Base-by-base conservation (phyloP, 2,113 vertebrate genomes). In the Cricetomys ansorgei region DNA sequence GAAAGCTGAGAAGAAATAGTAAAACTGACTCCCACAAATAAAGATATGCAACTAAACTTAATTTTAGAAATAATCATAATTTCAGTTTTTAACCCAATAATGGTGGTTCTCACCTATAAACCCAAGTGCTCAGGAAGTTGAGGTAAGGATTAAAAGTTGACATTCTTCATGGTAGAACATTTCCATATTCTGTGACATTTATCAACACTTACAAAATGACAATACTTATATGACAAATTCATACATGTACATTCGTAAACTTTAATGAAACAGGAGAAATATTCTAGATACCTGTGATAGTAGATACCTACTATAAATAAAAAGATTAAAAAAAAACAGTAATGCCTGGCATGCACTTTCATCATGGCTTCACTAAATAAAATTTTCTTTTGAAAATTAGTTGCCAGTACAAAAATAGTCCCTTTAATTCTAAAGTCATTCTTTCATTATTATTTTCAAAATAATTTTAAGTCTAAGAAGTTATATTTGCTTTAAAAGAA, bases 391-490 rank as follows among this genome's bases (percentile, higher is more conserved):
- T 62, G 59, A 48, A 65, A 65, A 21, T 48, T 43, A 34, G 2
- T 4, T 65, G 10, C 15, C 7, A 45, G 15, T 84, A 31, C 7
- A 64, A 84, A 34, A 84, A 34, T 64, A 64, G 4, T 64, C 64
- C 16, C 8, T 83, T 43, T 62, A 83, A 83, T 83, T 25, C 16
- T 15, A 45, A 16, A 84, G 23, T 9, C 7, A 17, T 62, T 43
- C 23, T 64, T 12, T 45, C 21, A 80, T 37, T 72, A 48, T 53
- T 64, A 40, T 64, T 64, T 64, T 64, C 17, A 84, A 84, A 45
- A 12, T 59, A 62, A 23, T 40, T 21, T 90, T 94, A 72, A 79
- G 50, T 76, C 80, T 25, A 89, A 79, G 70, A 95, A 25, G 25
- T 37, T 5, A 62, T 21, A 69, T 19, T 80, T 77, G 16, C 3